These are phyloP conservation scores for Gari tellinella DNA, from an alignment of 2,888 invertebrate genomes.

Conservation along the genomic window DNA sequence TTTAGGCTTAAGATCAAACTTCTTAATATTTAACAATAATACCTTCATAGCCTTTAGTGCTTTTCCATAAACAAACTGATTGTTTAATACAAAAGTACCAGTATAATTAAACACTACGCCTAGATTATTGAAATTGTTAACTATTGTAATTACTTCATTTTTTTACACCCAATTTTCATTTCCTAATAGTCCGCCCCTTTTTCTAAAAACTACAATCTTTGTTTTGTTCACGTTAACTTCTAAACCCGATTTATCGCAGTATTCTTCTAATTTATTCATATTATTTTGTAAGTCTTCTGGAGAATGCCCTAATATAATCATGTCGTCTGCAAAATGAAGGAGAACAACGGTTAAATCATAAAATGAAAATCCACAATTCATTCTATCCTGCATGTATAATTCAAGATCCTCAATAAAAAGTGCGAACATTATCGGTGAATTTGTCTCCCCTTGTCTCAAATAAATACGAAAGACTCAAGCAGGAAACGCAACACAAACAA, in stretches of 20 bases:
- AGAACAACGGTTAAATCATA: conserved; percentile 13
- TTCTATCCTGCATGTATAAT: conserved; percentile 3
- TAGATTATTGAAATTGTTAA: conserved; percentile 14
- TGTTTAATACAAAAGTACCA: conserved; percentile 1
- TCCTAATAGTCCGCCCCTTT: neutral
- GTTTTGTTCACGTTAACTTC: conserved; percentile 5
- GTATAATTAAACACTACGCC: conserved; percentile 9
- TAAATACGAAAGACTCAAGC: too few relatives aligned
- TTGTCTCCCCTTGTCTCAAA: conserved; percentile 15
- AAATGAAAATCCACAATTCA: neutral
- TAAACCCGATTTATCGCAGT: conserved; percentile 16
- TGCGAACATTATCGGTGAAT: conserved; percentile 11
- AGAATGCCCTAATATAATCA: conserved; percentile 13
- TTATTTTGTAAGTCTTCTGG: conserved; percentile 2
- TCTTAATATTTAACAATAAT: conserved; percentile 6
- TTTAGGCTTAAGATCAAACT: neutral
- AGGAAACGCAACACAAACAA: too few relatives aligned
- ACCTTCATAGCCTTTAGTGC: conserved; percentile 11
- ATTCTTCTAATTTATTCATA: conserved; percentile 1
- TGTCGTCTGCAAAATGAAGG: conserved; percentile 21
- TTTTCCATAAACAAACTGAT: conserved; percentile 6
- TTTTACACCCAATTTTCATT: conserved; percentile 12
- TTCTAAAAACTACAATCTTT: conserved; percentile 10
- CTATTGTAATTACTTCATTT: neutral
- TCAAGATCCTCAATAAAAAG: conserved; percentile 13